phyloP scores from a whole-genome alignment of 2,113 vertebrate species.

The Beaufortia kweichowensis region DNA sequence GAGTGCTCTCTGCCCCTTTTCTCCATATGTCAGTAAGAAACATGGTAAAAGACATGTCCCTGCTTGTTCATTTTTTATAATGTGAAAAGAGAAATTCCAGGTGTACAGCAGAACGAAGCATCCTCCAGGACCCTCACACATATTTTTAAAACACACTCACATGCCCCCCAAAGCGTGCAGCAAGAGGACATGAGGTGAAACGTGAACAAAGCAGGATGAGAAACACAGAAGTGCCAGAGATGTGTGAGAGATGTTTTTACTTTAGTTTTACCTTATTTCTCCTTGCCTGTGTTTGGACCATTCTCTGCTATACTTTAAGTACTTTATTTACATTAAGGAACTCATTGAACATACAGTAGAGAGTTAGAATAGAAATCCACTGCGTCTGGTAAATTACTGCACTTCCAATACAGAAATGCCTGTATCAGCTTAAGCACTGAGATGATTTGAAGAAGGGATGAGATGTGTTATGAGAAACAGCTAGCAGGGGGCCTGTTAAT shows the following conservation, averaged over 20 bases:
- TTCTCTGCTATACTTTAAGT: no score
- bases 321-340: not conserved
- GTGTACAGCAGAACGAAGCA: slow-evolving; percentile 21
- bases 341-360: not conserved
- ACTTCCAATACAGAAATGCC: not conserved
- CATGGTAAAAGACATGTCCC: slow-evolving; percentile 41
- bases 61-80: slow-evolving; percentile 52
- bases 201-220: slow-evolving; percentile 16
- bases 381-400: not conserved
- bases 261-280: no score
- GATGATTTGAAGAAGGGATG: slow-evolving; percentile 51
- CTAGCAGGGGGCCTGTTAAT: slow-evolving; percentile 27
- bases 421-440: not conserved
- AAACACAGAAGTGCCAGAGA: not conserved
- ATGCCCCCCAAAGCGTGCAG: not conserved
- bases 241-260: not conserved
- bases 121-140: slow-evolving; percentile 36
- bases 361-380: not conserved
- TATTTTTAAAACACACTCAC: not conserved
- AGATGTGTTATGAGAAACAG: slow-evolving; percentile 6
- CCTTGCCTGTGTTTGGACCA: no score
- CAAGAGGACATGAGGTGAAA: slow-evolving; percentile 26
- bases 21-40: slow-evolving; percentile 31
- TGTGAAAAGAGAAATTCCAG: slow-evolving; percentile 25
- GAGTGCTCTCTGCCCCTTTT: slow-evolving; percentile 30